phyloP scores from a whole-genome alignment of 2,888 invertebrate genomes.

The Piscicola geometra region DNA sequence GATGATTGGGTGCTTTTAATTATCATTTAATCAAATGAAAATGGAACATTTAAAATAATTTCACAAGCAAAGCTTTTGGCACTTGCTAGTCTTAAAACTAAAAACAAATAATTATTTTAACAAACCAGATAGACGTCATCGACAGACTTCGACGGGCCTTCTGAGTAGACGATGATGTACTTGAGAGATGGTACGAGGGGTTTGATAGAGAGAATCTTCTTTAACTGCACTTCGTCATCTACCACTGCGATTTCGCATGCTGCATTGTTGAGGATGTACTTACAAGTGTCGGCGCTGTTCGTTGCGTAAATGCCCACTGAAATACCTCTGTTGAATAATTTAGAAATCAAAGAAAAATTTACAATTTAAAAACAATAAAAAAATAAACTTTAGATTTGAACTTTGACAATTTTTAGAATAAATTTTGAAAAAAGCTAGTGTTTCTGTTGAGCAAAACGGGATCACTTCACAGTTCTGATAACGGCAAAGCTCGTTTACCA shows the following conservation, averaged over 20 bases:
- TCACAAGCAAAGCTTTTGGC: not conserved
- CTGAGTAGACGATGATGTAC: slow-evolving; percentile 66
- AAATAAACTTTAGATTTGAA: too few relatives aligned
- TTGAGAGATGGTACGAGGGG: slow-evolving; percentile 61
- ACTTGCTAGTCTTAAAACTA: too few relatives aligned
- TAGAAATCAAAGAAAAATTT: too few relatives aligned
- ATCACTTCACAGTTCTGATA: too few relatives aligned
- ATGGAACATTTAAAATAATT: not conserved
- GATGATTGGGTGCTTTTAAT: too few relatives aligned
- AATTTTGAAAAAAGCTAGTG: too few relatives aligned
- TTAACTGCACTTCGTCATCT: slow-evolving; percentile 78
- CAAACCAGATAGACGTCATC: slow-evolving; percentile 48
- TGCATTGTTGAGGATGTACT: slow-evolving; percentile 70
- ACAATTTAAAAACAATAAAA: too few relatives aligned
- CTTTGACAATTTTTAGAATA: too few relatives aligned
- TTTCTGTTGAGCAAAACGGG: too few relatives aligned
- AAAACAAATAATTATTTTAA: not conserved
- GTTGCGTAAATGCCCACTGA: slow-evolving; percentile 86
- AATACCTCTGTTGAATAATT: slow-evolving; percentile 52
- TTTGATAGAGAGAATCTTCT: slow-evolving; percentile 67
- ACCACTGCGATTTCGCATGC: slow-evolving; percentile 81
- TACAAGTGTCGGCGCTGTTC: slow-evolving; percentile 79
- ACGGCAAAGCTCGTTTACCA: too few relatives aligned
- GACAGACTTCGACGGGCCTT: slow-evolving; percentile 55
- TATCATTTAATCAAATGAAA: not conserved